Evolutionary conservation across 1,140 invertebrate genomes (phyloP), one percentile per base, ranked within the genome.

Genomic region (Elymnias hypermnestra): DNA sequence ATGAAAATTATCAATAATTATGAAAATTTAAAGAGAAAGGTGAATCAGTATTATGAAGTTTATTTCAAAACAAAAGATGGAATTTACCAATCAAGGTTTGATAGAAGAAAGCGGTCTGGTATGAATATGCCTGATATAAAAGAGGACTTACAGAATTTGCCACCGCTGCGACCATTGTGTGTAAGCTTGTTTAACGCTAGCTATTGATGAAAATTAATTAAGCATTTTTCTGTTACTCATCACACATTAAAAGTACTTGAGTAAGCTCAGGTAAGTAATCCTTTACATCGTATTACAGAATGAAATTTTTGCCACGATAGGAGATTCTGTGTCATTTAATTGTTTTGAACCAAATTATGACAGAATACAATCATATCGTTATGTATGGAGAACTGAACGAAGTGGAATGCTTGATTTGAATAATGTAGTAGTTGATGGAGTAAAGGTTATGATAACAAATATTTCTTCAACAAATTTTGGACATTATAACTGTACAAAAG

Each of bases 311-410:
- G 49, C 44, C 0, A 60, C 63, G 45, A 5, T 42, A 0, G 67
- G 67, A 2, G 64, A 72, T 9, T 25, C 56, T 0, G 36, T 72
- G 1, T 48, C 48, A 2, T 19, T 71, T 1, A 28, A 59, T 6
- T 69, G 65, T 28, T 7, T n/a, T n/a, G n/a, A n/a, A n/a, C n/a
- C n/a, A n/a, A n/a, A n/a, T n/a, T n/a, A n/a, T n/a, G n/a, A n/a
- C n/a, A n/a, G n/a, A n/a, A n/a, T n/a, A n/a, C n/a, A n/a, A n/a
- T n/a, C n/a, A n/a, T n/a, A n/a, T n/a, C n/a, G n/a, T n/a, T n/a
- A n/a, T n/a, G n/a, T 7, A 9, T 74, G 71, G 71, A 43, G 26
- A 2, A 40, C 60, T 1, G 60, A 64, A 8, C 48, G 53, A 12
- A 14, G 35, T 0, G 37, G 43, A 7, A 57, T 68, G 45, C 35